Conservation (phyloP, 2,113 vertebrate species). For the Amphilophus citrinellus region DNA sequence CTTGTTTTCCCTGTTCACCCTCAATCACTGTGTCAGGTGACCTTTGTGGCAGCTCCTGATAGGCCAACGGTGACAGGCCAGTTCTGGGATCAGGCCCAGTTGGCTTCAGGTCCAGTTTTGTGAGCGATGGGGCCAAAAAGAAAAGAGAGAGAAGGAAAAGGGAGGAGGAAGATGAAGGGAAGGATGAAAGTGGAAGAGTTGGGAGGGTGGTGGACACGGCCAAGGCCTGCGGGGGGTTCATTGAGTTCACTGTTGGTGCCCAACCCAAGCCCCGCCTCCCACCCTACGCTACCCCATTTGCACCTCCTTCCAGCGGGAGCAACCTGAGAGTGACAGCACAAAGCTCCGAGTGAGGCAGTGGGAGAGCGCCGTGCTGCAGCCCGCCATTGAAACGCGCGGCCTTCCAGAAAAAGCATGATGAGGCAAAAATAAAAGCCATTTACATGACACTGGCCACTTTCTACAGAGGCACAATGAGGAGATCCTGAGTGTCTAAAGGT, state of each 20-base stretch:
- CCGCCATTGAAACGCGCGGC: conserved; percentile 74
- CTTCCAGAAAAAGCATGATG: conserved; percentile 75
- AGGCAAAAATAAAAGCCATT: conserved; percentile 80
- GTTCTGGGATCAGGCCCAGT: conserved; percentile 77
- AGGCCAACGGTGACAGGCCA: conserved; percentile 65
- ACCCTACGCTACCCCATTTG: conserved; percentile 31
- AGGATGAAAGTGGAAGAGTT: conserved; percentile 55
- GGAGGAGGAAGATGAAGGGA: conserved; percentile 46
- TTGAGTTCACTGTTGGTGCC: conserved; percentile 71
- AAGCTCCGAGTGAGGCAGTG: conserved; percentile 75
- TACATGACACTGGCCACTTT: conserved; percentile 81
- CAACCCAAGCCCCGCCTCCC: conserved; percentile 44
- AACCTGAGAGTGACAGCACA: conserved; percentile 82
- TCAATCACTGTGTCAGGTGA: conserved; percentile 71
- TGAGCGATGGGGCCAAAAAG: conserved; percentile 59
- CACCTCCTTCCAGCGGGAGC: conserved; percentile 49
- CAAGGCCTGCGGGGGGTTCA: conserved; percentile 78
- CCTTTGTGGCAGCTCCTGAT: conserved; percentile 54
- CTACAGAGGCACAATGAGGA: conserved; percentile 69
- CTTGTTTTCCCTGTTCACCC: conserved; percentile 44
- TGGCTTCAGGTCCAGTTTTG: conserved; percentile 70
- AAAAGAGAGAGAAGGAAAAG: conserved; percentile 28
- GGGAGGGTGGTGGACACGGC: conserved; percentile 61
- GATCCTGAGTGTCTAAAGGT: conserved; percentile 70
- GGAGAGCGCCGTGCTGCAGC: conserved; percentile 71